Evolutionary conservation across 1,140 invertebrate species (phyloP), one percentile per base, ranked within the genome.

Genomic region (Drosophila lacertosa): DNA sequence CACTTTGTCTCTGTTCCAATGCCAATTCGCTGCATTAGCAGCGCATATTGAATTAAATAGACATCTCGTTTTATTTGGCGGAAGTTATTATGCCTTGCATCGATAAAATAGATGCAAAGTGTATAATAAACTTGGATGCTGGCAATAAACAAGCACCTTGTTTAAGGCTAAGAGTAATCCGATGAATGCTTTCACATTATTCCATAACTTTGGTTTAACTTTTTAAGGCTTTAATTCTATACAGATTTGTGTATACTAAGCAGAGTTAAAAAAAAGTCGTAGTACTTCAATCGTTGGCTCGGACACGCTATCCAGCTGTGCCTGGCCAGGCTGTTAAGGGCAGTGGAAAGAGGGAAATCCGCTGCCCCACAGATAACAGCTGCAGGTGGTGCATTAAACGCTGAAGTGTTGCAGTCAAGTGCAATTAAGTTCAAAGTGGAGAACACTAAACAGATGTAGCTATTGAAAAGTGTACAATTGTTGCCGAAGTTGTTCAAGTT

Each of bases 21-120:
- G 69, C 39, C 66, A 40, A 45, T 62, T 81, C 40, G n/a, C 45
- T 75, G 78, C 77, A 74, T 81, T 74, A 58, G 53, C 59, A 60
- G 57, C 67, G 44, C 60, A 76, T 77, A 81, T 84, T 77, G 72
- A 80, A 69, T 76, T 80, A 63, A 76, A 58, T 66, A 76, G 58
- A 76, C 70, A 73, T 63, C 64, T 73, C 63, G 69, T 60, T 86
- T 80, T 69, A 50, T 65, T 59, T 48, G 33, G 57, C 72, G 64
- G 40, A 74, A 62, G 39, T 24, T 33, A 51, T 59, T 58, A 29
- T 42, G 37, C 10, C 11, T 15, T 33, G 15, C n/a, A 16, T n/a
- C 33, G 9, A 45, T 26, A 47, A 64, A 64, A 35, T 39, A 10
- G 16, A 29, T 26, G 1, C 24, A 53, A 29, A 24, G 9, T 16